phyloP scores from a whole-genome alignment of 1,140 invertebrate genomes.

The Danaus melanippus region DNA sequence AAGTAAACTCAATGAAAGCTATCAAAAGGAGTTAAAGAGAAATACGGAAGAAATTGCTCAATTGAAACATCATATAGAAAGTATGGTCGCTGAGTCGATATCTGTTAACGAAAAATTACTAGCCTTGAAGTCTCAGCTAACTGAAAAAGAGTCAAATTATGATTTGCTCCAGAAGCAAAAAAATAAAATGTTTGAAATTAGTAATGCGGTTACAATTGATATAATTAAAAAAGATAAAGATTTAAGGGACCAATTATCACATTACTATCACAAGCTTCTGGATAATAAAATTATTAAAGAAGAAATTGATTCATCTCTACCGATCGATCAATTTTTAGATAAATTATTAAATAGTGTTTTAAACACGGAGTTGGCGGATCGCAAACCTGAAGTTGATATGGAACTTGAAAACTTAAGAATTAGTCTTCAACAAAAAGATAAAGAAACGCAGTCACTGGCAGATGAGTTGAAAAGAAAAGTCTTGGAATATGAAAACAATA shows the following conservation, averaged over 20 bases:
- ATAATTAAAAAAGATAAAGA: conserved; percentile 44
- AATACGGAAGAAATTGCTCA: conserved; percentile 29
- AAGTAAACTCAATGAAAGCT: conserved; percentile 15
- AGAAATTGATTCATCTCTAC: conserved; percentile 29
- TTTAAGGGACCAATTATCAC: conserved; percentile 27
- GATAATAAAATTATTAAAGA: conserved; percentile 29
- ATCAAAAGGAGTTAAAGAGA: conserved; percentile 26
- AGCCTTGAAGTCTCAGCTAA: conserved; percentile 33
- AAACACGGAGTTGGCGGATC: conserved; percentile 19
- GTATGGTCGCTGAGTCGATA: conserved; percentile 25
- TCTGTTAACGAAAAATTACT: conserved; percentile 27
- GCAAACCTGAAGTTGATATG: conserved; percentile 26
- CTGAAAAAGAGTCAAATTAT: conserved; percentile 43
- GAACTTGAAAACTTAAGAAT: conserved; percentile 23
- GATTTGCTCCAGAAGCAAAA: conserved; percentile 44
- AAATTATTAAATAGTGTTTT: conserved; percentile 30
- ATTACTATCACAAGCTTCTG: conserved; percentile 31
- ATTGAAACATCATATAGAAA: conserved; percentile 30
- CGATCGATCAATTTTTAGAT: conserved; percentile 29
- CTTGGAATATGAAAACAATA: conserved; percentile 19
- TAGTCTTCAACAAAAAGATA: conserved; percentile 22
- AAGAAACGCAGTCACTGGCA: conserved; percentile 27
- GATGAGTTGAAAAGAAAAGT: conserved; percentile 18
- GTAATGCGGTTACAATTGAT: conserved; percentile 46
- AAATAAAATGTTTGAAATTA: conserved; percentile 50